Evolutionary conservation across 2,888 invertebrate species (phyloP).

Genomic region (Neelides folsomi): DNA sequence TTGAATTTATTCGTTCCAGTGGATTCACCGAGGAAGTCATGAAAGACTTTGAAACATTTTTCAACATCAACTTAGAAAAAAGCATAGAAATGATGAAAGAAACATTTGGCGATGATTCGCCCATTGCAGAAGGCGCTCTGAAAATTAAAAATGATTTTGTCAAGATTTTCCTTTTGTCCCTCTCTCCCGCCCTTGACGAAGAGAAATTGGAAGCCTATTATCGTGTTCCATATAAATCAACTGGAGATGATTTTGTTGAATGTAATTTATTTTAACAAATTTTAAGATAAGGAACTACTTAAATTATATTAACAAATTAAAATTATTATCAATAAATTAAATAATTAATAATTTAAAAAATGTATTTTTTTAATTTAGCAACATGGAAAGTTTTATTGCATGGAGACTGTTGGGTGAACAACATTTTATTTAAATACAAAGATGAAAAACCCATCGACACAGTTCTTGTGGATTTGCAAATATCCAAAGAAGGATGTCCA

Average conservation of each 20-base stretch:
- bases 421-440: conserved; percentile 16
- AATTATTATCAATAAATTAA: no score
- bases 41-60: background rate
- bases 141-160: background rate
- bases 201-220: no score
- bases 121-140: background rate
- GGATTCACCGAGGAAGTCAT: background rate
- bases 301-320: no score
- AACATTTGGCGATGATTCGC: background rate
- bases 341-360: no score
- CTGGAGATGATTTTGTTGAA: no score
- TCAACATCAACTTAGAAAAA: background rate
- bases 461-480: conserved; percentile 16
- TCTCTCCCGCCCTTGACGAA: no score
- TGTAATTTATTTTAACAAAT: no score
- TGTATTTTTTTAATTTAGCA: conserved; percentile 5
- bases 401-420: conserved; percentile 21
- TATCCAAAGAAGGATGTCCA: conserved; percentile 13
- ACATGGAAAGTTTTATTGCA: conserved; percentile 12
- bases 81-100: background rate
- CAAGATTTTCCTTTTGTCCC: background rate
- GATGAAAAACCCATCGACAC: conserved; percentile 8
- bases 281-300: no score
- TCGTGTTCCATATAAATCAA: no score
- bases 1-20: background rate